These are phyloP conservation scores for Lithodes maja DNA, from an alignment of 2,888 invertebrate species.

Conservation along the genomic window DNA sequence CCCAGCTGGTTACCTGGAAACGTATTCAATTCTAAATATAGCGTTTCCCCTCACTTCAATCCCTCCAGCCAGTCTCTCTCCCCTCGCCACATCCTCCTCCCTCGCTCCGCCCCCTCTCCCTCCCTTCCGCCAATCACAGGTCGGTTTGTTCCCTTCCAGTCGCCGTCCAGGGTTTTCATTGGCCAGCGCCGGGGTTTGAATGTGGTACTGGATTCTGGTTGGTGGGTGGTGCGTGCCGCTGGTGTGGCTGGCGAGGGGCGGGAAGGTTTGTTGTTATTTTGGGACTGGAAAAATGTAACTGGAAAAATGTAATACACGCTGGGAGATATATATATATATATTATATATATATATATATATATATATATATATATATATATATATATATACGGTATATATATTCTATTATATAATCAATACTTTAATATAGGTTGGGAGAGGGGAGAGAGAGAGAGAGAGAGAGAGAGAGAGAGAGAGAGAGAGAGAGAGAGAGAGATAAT, in stretches of 20 bases:
- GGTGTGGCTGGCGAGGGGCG: background rate
- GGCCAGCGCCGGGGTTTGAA: background rate
- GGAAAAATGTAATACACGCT: background rate
- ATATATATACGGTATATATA: too few relatives aligned
- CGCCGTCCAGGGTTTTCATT: background rate
- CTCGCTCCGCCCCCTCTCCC: background rate
- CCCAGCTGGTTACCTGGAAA: background rate
- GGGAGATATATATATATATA: too few relatives aligned
- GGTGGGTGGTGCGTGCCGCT: background rate
- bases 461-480: background rate
- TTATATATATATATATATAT: too few relatives aligned
- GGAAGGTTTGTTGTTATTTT: conserved; percentile 5
- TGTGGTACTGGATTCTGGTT: background rate
- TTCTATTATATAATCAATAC: too few relatives aligned
- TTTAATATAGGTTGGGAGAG: background rate
- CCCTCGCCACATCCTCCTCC: background rate
- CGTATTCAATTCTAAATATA: background rate
- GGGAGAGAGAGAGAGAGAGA: conserved; percentile 10
- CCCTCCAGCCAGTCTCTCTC: background rate
- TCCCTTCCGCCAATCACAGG: background rate
- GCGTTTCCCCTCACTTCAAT: background rate
- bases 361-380: too few relatives aligned
- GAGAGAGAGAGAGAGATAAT: too few relatives aligned
- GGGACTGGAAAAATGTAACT: background rate
- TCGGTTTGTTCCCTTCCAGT: background rate